These are phyloP conservation scores for Andrena marginata DNA, from an alignment of 2,888 invertebrate species.

Conservation along the genomic window DNA sequence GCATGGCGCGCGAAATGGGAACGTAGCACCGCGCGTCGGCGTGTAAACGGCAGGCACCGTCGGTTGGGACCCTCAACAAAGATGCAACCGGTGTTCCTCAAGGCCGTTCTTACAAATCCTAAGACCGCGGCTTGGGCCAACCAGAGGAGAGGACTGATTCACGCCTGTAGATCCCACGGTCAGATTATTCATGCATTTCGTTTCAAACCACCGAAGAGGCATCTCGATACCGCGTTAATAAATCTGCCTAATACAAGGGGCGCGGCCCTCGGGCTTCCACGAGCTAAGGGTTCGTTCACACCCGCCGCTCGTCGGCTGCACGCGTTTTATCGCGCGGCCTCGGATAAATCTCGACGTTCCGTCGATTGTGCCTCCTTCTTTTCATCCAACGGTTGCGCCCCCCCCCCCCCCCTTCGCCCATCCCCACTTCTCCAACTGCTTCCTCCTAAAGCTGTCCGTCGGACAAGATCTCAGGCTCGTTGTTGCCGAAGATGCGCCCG, in stretches of 20 bases:
- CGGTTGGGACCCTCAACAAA: slow-evolving; percentile 35
- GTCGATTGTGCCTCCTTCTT: slow-evolving; percentile 59
- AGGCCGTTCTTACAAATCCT: slow-evolving; percentile 63
- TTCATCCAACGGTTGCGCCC: slow-evolving; percentile 28
- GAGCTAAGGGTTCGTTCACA: slow-evolving; percentile 67
- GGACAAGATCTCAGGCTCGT: slow-evolving; percentile 65
- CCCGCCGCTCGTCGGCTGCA: slow-evolving; percentile 26
- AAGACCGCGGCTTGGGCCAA: slow-evolving; percentile 38
- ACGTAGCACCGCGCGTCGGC: not conserved
- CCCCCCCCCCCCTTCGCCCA: slow-evolving; percentile 16
- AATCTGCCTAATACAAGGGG: slow-evolving; percentile 77
- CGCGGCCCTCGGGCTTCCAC: slow-evolving; percentile 60
- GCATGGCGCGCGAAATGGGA: not conserved
- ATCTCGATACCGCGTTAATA: slow-evolving; percentile 76
- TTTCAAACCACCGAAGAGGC: slow-evolving; percentile 69
- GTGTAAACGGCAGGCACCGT: slow-evolving; percentile 40
- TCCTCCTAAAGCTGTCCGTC: slow-evolving; percentile 54
- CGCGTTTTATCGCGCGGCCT: slow-evolving; percentile 57
- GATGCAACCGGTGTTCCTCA: slow-evolving; percentile 57
- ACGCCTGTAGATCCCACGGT: slow-evolving; percentile 71
- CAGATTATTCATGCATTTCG: slow-evolving; percentile 74
- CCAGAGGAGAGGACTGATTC: slow-evolving; percentile 68
- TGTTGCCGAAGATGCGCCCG: slow-evolving; percentile 67
- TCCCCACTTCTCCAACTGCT: slow-evolving; percentile 9
- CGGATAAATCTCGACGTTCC: slow-evolving; percentile 63